Conservation (phyloP, 2,113 vertebrate genomes). For the Lota lota region DNA sequence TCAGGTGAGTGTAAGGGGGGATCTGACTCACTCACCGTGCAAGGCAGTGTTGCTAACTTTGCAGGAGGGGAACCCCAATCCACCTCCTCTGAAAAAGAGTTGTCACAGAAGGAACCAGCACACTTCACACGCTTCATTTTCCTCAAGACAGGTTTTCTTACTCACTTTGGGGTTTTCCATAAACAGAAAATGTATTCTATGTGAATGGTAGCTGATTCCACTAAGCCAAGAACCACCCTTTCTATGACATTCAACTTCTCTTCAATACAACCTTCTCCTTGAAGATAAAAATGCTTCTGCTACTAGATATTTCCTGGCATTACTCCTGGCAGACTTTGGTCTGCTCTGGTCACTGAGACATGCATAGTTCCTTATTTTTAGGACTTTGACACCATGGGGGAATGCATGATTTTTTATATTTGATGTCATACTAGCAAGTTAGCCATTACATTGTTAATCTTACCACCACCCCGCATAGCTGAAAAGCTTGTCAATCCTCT, state of each 20-base stretch:
- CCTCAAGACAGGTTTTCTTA: no score
- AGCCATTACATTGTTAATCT: neutral
- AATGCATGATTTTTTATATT: conserved; percentile 36
- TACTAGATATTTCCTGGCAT: no score
- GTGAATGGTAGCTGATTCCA: no score
- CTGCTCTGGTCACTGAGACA: no score
- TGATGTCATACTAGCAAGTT: conserved; percentile 35
- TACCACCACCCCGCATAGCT: neutral
- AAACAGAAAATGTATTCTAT: no score
- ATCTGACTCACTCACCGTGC: conserved; percentile 45
- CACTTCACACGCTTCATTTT: neutral
- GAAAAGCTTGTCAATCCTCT: neutral
- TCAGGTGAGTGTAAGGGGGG: neutral
- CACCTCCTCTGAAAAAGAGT: conserved; percentile 35
- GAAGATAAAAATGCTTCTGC: no score
- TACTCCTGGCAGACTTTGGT: no score
- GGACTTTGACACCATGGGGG: conserved; percentile 56
- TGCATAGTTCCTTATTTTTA: conserved; percentile 25
- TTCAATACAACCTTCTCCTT: no score
- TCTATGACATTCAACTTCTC: no score
- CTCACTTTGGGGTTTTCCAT: no score
- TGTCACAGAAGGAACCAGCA: conserved; percentile 19
- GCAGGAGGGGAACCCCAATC: conserved; percentile 18
- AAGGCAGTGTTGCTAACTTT: conserved; percentile 11
- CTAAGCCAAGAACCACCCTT: no score